phyloP scores from a whole-genome alignment of 2,113 vertebrate genomes.

The human region DNA sequence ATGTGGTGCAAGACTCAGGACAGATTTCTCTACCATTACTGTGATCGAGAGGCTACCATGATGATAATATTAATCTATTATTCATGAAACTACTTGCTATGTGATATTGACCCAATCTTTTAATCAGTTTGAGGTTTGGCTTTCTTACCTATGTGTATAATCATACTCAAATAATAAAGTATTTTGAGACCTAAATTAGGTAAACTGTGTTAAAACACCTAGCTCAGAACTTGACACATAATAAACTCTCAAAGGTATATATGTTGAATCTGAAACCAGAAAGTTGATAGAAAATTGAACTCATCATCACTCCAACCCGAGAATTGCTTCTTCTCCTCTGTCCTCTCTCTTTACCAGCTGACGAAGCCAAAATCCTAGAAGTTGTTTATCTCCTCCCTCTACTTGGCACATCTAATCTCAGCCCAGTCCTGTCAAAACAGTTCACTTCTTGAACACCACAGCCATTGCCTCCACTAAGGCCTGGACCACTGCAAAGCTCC shows the following conservation, averaged over 20 bases:
- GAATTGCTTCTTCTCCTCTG: not conserved
- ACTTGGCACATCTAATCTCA: not conserved
- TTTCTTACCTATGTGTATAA: constrained; percentile 11
- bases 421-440: not conserved
- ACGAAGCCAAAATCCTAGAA: not conserved
- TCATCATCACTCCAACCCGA: not conserved
- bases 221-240: not conserved
- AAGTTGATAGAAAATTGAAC: not conserved
- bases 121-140: not conserved
- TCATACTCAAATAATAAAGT: not conserved
- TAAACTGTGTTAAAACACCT: not conserved
- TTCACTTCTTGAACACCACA: not conserved
- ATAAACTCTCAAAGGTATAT: not conserved
- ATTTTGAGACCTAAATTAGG: not conserved
- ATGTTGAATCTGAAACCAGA: not conserved
- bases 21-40: not conserved
- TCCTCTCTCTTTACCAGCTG: not conserved
- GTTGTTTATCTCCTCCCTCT: not conserved
- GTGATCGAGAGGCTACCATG: not conserved
- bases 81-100: not conserved
- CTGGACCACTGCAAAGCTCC: not conserved
- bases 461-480: not conserved
- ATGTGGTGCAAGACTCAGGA: not conserved
- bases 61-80: not conserved
- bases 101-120: not conserved